A percentile compares a stretch with the other conserved stretches of the same genome.
Evolutionary conservation across 2,888 invertebrate genomes (phyloP).

Genomic region (Megaustenia siamemsis): DNA sequence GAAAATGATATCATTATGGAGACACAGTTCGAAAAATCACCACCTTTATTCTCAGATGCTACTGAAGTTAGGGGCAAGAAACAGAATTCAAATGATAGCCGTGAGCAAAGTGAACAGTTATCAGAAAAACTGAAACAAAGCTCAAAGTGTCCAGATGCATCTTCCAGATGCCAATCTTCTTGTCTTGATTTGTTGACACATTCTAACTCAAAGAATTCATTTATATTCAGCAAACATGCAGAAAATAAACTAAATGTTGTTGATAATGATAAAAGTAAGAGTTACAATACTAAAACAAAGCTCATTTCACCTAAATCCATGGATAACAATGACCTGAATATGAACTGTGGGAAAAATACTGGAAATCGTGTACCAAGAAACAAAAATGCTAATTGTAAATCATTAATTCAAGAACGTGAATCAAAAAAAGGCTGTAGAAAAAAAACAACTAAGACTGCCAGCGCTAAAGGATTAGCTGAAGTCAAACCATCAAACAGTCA

Average conservation of each 20-base stretch:
- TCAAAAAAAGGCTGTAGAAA: no score
- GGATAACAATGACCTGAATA: neutral
- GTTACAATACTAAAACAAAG: neutral
- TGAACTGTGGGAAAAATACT: neutral
- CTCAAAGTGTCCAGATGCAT: neutral
- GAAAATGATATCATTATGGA: slow-evolving; percentile 33
- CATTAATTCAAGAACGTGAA: neutral
- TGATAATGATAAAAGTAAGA: neutral
- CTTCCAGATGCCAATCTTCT: neutral
- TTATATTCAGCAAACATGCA: slow-evolving; percentile 21
- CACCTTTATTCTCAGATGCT: neutral
- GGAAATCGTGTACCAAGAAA: neutral
- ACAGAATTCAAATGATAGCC: neutral
- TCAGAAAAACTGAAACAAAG: neutral
- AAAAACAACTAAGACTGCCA: neutral
- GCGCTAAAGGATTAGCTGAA: neutral
- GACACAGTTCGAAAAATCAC: slow-evolving; percentile 32
- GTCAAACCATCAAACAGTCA: neutral
- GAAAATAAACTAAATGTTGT: neutral
- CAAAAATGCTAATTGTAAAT: neutral
- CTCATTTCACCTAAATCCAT: neutral
- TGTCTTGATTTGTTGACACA: neutral
- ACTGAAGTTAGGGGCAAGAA: neutral
- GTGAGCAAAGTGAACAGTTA: neutral
- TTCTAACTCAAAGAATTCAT: slow-evolving; percentile 31